phyloP scores from a whole-genome alignment of 2,113 vertebrate genomes.

The Recurvirostra avosetta region DNA sequence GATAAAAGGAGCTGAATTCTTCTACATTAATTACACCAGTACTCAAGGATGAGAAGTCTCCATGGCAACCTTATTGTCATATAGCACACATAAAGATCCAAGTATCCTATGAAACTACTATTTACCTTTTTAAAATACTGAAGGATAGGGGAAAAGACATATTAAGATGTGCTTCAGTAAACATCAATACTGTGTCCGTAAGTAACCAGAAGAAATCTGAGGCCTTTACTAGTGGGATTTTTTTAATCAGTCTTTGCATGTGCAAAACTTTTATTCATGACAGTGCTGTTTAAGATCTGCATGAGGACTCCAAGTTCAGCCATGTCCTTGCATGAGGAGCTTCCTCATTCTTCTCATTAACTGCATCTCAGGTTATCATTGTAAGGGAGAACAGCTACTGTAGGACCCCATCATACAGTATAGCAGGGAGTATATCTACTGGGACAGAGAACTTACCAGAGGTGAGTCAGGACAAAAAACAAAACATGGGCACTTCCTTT shows the following conservation, averaged over 20 bases:
- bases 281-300: neutral
- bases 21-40: conserved; percentile 59
- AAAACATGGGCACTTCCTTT: neutral
- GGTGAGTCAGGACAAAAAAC: neutral
- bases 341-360: neutral
- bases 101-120: neutral
- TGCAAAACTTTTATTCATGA: neutral
- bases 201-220: neutral
- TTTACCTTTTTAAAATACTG: neutral
- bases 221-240: neutral
- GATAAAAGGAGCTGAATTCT: conserved; percentile 44
- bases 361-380: neutral
- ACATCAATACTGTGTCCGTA: neutral
- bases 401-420: neutral
- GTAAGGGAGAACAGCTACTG: neutral
- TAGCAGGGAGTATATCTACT: neutral
- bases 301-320: neutral
- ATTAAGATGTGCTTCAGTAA: neutral
- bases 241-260: neutral
- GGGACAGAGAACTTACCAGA: neutral
- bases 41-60: conserved; percentile 54
- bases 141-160: neutral
- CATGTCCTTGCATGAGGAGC: neutral
- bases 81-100: neutral
- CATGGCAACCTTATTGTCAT: conserved; percentile 70